A percentile compares a stretch with the other conserved stretches of the same genome.
Evolutionary conservation across 2,113 vertebrate genomes (phyloP).

Genomic region (Ochotona princeps): DNA sequence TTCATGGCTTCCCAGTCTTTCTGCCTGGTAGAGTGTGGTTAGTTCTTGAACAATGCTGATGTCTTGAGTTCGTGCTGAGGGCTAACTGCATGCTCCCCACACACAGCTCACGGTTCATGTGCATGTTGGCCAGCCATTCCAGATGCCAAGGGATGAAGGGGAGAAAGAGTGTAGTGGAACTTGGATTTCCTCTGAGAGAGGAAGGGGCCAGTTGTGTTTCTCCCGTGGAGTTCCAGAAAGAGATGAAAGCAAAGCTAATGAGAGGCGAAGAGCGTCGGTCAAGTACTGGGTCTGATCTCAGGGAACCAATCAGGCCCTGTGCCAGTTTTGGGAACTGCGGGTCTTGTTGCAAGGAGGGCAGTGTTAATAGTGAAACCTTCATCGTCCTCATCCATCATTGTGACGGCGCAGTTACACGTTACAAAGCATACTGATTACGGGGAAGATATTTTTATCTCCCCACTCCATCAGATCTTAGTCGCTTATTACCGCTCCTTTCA

Average conservation of each 20-base stretch:
- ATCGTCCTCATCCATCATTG: no score
- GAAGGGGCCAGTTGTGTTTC: not conserved
- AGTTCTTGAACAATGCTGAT: not conserved
- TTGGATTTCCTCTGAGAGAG: not conserved
- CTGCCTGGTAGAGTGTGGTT: slow-evolving; percentile 50
- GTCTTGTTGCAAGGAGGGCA: not conserved
- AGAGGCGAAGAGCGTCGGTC: not conserved
- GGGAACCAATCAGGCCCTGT: not conserved
- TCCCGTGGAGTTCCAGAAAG: not conserved
- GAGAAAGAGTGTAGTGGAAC: not conserved
- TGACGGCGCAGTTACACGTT: not conserved
- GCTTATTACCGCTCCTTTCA: not conserved
- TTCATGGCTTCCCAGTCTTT: not conserved
- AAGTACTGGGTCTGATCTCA: not conserved
- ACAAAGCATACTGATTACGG: not conserved
- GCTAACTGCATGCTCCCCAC: not conserved
- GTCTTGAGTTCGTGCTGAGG: not conserved
- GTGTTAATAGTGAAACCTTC: not conserved
- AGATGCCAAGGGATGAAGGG: accelerated
- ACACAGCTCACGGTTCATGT: not conserved
- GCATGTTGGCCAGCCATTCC: not conserved
- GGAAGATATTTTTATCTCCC: not conserved
- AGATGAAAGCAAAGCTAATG: not conserved
- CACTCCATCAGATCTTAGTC: not conserved
- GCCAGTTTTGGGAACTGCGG: not conserved